phyloP scores from a whole-genome alignment of 2,888 invertebrate genomes.

The Megastigmus dorsalis region DNA sequence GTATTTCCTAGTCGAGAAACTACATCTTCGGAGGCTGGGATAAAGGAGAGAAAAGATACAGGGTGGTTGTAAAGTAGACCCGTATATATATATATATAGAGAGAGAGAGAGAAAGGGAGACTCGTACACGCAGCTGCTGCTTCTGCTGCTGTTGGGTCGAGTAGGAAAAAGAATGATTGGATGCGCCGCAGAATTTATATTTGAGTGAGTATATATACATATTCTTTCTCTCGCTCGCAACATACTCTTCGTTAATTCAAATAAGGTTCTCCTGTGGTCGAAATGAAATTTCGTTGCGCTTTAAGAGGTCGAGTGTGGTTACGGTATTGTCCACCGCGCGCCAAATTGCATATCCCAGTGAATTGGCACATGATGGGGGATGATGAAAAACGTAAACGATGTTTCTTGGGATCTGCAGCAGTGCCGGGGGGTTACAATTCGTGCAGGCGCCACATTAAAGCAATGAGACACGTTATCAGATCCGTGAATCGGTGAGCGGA shows the following conservation, averaged over 20 bases:
- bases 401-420: too few species aligned
- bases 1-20: conserved; percentile 47
- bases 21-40: conserved; percentile 32
- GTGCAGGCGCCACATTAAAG: neutral
- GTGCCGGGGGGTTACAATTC: neutral
- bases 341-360: conserved; percentile 40
- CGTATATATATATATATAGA: conserved; percentile 24
- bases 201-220: conserved; percentile 12
- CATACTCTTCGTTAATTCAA: conserved; percentile 32
- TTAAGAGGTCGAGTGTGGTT: conserved; percentile 14
- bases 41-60: conserved; percentile 20
- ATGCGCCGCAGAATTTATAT: conserved; percentile 51
- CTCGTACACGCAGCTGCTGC: too few species aligned
- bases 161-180: conserved; percentile 45
- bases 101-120: neutral
- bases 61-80: conserved; percentile 44
- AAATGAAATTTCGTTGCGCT: conserved; percentile 40
- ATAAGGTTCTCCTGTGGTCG: conserved; percentile 39
- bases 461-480: neutral
- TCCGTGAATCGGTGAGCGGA: neutral
- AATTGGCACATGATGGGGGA: too few species aligned
- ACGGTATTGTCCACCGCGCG: too few species aligned
- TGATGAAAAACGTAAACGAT: conserved; percentile 6
- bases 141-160: too few species aligned
- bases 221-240: neutral